Conservation (phyloP, 1,140 invertebrate species). For the Drosophila kurseongensis region DNA sequence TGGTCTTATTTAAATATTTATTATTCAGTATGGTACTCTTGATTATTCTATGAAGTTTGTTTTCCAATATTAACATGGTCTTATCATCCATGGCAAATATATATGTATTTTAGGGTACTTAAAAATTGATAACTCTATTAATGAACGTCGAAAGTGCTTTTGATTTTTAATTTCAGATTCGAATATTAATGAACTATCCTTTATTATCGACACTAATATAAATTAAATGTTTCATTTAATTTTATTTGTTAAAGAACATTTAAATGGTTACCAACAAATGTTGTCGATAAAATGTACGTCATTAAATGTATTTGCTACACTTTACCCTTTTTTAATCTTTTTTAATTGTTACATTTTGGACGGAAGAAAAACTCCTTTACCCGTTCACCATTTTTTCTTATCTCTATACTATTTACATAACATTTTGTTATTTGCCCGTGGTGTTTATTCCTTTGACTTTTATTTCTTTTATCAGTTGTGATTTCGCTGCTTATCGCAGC, state of each 20-base stretch:
- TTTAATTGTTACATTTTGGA: slow-evolving; percentile 14
- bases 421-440: slow-evolving; percentile 47
- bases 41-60: not conserved
- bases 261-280: too few relatives aligned
- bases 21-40: not conserved
- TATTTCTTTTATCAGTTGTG: slow-evolving; percentile 63
- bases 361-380: slow-evolving; percentile 7
- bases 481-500: slow-evolving; percentile 67
- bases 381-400: slow-evolving; percentile 9
- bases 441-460: slow-evolving; percentile 20
- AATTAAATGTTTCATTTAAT: too few relatives aligned
- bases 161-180: too few relatives aligned
- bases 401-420: slow-evolving; percentile 30
- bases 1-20: not conserved
- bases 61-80: not conserved
- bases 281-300: too few relatives aligned
- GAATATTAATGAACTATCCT: too few relatives aligned
- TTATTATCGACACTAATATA: too few relatives aligned
- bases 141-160: too few relatives aligned
- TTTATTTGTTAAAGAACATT: too few relatives aligned
- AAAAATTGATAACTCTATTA: too few relatives aligned
- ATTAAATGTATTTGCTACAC: too few relatives aligned
- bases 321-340: not conserved
- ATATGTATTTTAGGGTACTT: not conserved
- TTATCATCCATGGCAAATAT: not conserved